Base-by-base conservation (phyloP, 1,140 invertebrate genomes). In the Drosophila sproati region DNA sequence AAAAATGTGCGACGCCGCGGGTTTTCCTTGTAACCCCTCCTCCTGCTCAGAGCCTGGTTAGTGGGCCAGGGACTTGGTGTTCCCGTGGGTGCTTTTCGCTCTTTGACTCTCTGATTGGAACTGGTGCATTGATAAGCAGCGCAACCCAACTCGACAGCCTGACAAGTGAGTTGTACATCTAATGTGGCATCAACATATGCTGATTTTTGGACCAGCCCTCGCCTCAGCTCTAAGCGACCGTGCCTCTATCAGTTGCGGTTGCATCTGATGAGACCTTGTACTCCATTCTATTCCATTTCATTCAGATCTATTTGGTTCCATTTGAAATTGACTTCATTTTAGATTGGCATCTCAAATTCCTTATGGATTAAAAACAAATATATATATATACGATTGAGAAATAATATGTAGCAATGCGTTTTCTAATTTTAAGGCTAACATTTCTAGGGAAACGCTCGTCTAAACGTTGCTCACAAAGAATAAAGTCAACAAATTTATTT, bases 171-270 rank as follows among this genome's bases (percentile, higher is more conserved):
- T 91, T 63, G 81, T 91, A 71, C 82, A 92, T 91, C 88, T 92
- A 92, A 92, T 92, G 91, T 92, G 91, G 91, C 91, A 92, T 91
- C 88, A 92, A 79, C 91, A 92, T 92, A 92, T 92, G 91, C 85
- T 92, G 78, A 34, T 39, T 88, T 89, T 59, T 73, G 74, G 55
- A 55, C 43, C 35, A 41, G 41, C 61, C 56, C 66, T 64, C 28
- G 10, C 20, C 34, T 20, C 52, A 37, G 28, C 28, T 32, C 50
- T 55, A 61, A n/a, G 8, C 59, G 54, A 47, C 71, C 59, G 73
- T 72, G 51, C 80, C 54, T 52, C 71, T 71, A 82, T 87, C 83
- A 88, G 79, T 80, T 88, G 83, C 79, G 83, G 79, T 74, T 82
- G 37, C 45, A 47, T 10, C 39, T 8, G n/a, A 35, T 52, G 59